phyloP scores from a whole-genome alignment of 2,113 vertebrate species.

The Dinomys branickii region DNA sequence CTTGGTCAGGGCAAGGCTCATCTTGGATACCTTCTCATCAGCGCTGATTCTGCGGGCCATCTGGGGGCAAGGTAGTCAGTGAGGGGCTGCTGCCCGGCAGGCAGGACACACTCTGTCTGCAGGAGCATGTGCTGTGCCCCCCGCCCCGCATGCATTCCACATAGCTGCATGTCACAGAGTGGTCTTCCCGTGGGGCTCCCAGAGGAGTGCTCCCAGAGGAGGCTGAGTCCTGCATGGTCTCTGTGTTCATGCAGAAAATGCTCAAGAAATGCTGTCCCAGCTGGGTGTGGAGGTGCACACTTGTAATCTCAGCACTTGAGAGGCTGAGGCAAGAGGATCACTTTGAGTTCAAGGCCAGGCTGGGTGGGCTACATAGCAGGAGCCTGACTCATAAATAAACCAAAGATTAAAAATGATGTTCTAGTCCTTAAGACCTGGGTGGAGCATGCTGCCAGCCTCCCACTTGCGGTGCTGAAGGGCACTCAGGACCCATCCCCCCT shows the following conservation, averaged over 20 bases:
- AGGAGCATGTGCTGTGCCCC: neutral
- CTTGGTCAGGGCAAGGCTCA: slow-evolving; percentile 63
- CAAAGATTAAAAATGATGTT: neutral
- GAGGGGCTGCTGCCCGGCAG: neutral
- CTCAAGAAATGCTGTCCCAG: neutral
- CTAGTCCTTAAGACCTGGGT: neutral
- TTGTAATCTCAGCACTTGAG: neutral
- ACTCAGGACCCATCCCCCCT: neutral
- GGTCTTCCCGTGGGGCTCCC: neutral
- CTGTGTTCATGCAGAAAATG: neutral
- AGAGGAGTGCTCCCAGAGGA: neutral
- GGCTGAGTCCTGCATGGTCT: neutral
- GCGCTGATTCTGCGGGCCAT: neutral
- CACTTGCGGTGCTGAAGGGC: neutral
- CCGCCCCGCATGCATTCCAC: neutral
- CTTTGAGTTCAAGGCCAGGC: neutral
- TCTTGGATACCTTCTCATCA: slow-evolving; percentile 44
- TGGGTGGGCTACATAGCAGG: neutral
- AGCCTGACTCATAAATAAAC: neutral
- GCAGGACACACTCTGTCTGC: neutral
- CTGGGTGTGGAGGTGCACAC: neutral
- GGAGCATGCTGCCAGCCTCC: too few relatives aligned
- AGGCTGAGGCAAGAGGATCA: neutral
- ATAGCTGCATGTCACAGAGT: neutral
- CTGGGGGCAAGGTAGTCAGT: slow-evolving; percentile 38